phyloP scores from a whole-genome alignment of 23 tunicate species.

The Styela plicata region DNA sequence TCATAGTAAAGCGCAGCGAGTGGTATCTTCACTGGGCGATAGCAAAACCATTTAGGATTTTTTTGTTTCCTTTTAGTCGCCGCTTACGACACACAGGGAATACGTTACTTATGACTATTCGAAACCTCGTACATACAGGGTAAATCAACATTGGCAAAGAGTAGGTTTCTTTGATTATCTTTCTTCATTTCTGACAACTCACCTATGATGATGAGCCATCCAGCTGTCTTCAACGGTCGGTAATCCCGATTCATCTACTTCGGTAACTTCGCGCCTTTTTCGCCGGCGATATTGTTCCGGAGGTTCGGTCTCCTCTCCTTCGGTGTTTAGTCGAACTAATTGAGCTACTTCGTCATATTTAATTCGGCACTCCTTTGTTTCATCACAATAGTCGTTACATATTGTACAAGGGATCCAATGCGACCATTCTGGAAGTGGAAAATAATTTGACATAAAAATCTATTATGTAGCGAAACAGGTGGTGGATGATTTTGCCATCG shows the following conservation, averaged over 20 bases:
- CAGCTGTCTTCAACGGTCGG: not conserved
- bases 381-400: not conserved
- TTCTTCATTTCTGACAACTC: too few species aligned
- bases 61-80: too few species aligned
- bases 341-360: not conserved
- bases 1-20: too few species aligned
- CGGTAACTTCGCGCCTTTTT: not conserved
- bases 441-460: not conserved
- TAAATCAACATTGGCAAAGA: too few species aligned
- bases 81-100: too few species aligned
- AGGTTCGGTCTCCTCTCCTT: not conserved
- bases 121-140: too few species aligned
- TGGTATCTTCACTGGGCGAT: too few species aligned
- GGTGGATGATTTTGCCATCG: too few species aligned
- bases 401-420: not conserved
- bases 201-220: not conserved
- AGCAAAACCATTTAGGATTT: too few species aligned
- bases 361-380: conserved; percentile 6
- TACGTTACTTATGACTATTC: too few species aligned
- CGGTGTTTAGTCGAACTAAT: not conserved
- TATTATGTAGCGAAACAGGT: too few species aligned
- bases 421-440: conserved; percentile 3
- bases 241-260: not conserved
- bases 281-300: not conserved
- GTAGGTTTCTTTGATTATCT: too few species aligned